A percentile compares a stretch with the other conserved stretches of the same genome.
Conservation (phyloP, 2,797 vertebrate genomes). For the Alcedo atthis region DNA sequence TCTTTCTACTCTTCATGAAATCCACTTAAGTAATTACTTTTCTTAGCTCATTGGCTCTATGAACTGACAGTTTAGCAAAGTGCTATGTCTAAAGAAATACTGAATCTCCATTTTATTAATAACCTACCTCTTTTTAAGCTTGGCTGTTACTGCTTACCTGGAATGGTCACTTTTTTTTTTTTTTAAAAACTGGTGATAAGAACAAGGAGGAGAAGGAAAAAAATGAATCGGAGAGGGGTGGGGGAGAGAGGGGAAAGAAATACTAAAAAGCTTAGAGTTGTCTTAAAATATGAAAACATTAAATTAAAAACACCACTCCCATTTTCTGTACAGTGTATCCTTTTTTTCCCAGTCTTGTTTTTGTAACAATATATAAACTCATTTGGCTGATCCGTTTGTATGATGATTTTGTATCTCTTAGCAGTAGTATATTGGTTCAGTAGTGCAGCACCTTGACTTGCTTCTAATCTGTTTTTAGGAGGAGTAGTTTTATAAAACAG, state of each 20-base stretch:
- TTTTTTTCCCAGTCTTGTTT: neutral
- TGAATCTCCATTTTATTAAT: conserved; percentile 43
- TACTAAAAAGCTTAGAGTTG: neutral
- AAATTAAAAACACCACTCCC: neutral
- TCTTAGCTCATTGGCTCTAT: conserved; percentile 83
- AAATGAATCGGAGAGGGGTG: neutral
- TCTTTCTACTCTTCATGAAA: conserved; percentile 86
- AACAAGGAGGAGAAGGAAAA: neutral
- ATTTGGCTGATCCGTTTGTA: neutral
- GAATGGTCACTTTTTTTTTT: neutral
- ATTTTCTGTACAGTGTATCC: neutral
- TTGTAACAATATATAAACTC: neutral
- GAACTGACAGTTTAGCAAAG: conserved; percentile 79
- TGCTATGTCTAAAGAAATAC: conserved; percentile 76
- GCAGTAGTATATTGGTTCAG: neutral
- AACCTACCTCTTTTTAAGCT: conserved; percentile 8
- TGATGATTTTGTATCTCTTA: neutral
- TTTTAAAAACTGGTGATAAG: neutral
- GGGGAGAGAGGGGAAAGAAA: neutral
- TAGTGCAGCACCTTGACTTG: neutral
- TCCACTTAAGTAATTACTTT: conserved; percentile 89
- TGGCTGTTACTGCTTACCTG: conserved; percentile 36
- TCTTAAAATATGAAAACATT: neutral
- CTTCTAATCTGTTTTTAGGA: neutral
- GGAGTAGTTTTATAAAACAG: neutral